Base-by-base conservation (phyloP, 1,140 invertebrate species). In the roundworm (Caenorhabditis elegans) region DNA sequence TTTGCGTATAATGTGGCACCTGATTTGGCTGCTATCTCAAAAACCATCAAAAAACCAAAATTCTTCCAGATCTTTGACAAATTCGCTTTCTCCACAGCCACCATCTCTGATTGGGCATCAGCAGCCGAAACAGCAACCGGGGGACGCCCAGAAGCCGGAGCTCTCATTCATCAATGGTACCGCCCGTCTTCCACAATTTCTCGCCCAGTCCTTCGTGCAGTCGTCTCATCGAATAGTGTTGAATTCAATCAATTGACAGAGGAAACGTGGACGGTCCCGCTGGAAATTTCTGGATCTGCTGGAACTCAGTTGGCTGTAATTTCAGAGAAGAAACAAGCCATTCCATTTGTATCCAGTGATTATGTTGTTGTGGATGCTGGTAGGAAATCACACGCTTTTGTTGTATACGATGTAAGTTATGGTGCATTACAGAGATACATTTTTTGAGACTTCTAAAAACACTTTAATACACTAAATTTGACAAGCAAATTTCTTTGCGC, bases 361-460 rank as follows among this genome's bases (percentile, higher is more conserved):
- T 81, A 81, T 65, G 80, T 81, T 15, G 80, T 81, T 3, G 47
- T 81, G 11, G 80, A 81, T 43, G 34, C 80, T 10, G 22, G 51
- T 15, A n/a, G 80, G 28, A 81, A 81, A 76, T 81, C 80, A 1
- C 36, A 60, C n/a, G 80, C 80, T 17, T 81, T 81, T 47, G 70
- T 81, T 2, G 75, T 81, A 10, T 81, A 81, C 1, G 80, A 81
- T 76, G 80, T 81, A 22, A 76, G 79, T 34, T 76, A 26, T 28
- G n/a, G n/a, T n/a, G n/a, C n/a, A n/a, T n/a, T 75, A 5, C 11
- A 24, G 11, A 75, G 11, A 22, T 11, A 11, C 6, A 36, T 75
- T 6, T 26, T 75, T 31, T 19, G 46, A 10, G 46, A 10, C 46
- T 10, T 47, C 46, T n/a, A 47, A 47, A 11, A 47, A 47, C 46